These are phyloP conservation scores for Fragum fragum DNA, from an alignment of 2,888 invertebrate genomes.

Conservation along the genomic window DNA sequence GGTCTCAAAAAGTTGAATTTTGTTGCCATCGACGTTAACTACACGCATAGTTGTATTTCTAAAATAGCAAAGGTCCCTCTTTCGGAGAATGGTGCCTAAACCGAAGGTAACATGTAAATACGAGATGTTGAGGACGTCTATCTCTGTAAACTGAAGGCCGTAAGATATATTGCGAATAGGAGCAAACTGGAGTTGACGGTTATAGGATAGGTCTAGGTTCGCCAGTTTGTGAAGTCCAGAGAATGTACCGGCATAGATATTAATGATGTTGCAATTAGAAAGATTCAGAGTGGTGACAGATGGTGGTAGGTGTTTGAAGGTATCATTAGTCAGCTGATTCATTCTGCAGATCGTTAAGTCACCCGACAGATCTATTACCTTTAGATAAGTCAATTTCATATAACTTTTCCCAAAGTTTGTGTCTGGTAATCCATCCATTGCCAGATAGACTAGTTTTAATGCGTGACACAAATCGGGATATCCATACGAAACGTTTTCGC, in stretches of 20 bases:
- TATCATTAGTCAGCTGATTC: neutral
- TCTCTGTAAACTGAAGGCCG: slow-evolving; percentile 40
- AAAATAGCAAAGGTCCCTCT: slow-evolving; percentile 32
- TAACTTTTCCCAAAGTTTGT: neutral
- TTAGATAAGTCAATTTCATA: neutral
- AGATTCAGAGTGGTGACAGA: slow-evolving; percentile 7
- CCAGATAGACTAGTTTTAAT: neutral
- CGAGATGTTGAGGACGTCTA: slow-evolving; percentile 28
- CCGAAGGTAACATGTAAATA: slow-evolving; percentile 42
- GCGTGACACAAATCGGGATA: neutral
- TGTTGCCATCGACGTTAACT: slow-evolving; percentile 34
- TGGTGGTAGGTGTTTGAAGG: neutral
- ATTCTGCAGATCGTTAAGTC: neutral
- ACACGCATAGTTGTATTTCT: slow-evolving; percentile 40
- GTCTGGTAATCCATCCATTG: slow-evolving; percentile 7
- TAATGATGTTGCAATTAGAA: slow-evolving; percentile 30
- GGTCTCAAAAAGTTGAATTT: slow-evolving; percentile 35
- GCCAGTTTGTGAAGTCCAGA: slow-evolving; percentile 5
- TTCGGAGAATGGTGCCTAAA: neutral
- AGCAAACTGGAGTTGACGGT: slow-evolving; percentile 32
- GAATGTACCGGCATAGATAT: slow-evolving; percentile 40
- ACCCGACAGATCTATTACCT: neutral
- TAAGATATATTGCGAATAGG: slow-evolving; percentile 40
- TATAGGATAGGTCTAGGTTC: slow-evolving; percentile 41
- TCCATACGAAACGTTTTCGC: too few relatives aligned